Percentiles rank a stretch among this genome's conserved stretches.
phyloP scores from a whole-genome alignment of 2,797 vertebrate genomes.

The Alcedo quadribrachys region DNA sequence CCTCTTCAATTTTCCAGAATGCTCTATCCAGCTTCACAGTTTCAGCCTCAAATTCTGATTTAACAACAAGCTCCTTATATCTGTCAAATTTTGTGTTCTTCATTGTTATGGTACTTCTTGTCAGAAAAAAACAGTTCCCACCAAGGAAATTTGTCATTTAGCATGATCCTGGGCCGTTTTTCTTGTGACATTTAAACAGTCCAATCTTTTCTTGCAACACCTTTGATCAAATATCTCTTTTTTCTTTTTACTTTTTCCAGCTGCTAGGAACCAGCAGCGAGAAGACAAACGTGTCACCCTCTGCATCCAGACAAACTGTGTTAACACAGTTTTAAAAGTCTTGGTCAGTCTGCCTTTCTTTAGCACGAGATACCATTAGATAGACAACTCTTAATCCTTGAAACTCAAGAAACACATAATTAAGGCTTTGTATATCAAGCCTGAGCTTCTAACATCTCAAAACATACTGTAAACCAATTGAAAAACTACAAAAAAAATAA shows the following conservation, averaged over 20 bases:
- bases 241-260: neutral
- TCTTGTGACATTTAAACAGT: neutral
- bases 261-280: neutral
- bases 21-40: neutral
- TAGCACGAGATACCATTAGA: neutral
- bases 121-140: neutral
- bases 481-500: neutral
- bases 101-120: neutral
- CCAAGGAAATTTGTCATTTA: neutral
- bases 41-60: neutral
- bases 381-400: neutral
- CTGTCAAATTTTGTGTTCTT: neutral
- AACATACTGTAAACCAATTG: neutral
- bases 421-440: neutral
- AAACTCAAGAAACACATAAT: neutral
- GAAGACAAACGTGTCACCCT: neutral
- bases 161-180: neutral
- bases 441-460: neutral
- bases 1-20: neutral
- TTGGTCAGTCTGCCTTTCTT: neutral
- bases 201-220: neutral
- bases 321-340: neutral
- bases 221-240: neutral
- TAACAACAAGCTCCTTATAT: neutral
- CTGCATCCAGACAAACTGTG: neutral